Evolutionary conservation across 2,888 invertebrate species (phyloP).

Genomic region (Cerastis rubricosa): DNA sequence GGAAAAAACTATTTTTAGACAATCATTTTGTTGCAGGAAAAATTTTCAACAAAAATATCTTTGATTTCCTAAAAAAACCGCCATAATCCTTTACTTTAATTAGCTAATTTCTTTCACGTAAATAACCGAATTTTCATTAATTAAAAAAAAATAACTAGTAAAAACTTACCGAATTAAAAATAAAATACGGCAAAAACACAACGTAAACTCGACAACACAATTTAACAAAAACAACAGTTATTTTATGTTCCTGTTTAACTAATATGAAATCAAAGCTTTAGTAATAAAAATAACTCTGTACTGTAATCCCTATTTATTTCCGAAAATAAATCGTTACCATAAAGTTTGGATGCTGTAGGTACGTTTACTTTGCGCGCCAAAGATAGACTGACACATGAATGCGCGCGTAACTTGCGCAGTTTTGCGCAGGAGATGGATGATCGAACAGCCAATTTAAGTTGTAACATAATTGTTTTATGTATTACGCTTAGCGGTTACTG

Average conservation of each 20-base stretch:
- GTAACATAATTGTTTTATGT: conserved; percentile 5
- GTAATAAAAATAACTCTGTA: neutral
- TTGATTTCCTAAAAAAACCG: neutral
- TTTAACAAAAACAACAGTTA: neutral
- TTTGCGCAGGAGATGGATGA: conserved; percentile 9
- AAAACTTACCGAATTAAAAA: neutral
- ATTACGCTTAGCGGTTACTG: neutral
- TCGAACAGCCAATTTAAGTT: conserved; percentile 1
- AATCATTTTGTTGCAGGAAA: neutral
- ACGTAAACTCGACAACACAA: neutral
- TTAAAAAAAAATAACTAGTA: neutral
- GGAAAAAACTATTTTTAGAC: neutral
- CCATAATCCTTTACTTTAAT: neutral
- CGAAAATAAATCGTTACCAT: neutral
- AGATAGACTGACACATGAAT: conserved; percentile 20
- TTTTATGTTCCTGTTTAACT: neutral
- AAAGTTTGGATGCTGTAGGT: neutral
- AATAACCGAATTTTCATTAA: neutral
- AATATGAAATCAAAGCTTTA: neutral
- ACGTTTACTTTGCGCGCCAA: conserved; percentile 38
- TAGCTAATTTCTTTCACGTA: neutral
- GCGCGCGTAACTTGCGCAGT: neutral
- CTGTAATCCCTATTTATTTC: neutral
- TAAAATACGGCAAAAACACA: neutral
- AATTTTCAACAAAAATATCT: neutral